A percentile compares a stretch with the other conserved stretches of the same genome.
These are phyloP conservation scores for Bradypus variegatus DNA, from an alignment of 2,797 vertebrate species.

Conservation along the genomic window DNA sequence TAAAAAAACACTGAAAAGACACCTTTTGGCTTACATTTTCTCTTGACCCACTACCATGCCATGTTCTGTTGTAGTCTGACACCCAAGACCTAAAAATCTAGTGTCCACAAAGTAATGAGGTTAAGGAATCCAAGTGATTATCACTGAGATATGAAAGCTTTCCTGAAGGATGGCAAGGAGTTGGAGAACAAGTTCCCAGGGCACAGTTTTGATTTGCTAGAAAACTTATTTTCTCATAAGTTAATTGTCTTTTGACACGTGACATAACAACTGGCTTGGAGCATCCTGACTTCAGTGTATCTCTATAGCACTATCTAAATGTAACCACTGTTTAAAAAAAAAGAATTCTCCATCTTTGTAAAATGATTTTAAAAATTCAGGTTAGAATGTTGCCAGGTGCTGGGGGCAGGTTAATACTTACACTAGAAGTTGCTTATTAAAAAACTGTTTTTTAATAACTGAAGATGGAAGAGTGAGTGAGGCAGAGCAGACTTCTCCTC, in stretches of 20 bases:
- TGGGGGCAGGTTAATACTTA: too few species aligned
- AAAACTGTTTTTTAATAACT: too few species aligned
- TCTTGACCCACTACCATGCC: not conserved
- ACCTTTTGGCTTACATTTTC: not conserved
- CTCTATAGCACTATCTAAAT: conserved; percentile 22
- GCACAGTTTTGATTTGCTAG: not conserved
- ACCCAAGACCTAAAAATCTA: not conserved
- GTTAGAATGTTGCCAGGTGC: not conserved
- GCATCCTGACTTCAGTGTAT: not conserved
- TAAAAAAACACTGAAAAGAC: not conserved
- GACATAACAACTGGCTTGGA: not conserved
- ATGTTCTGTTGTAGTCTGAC: not conserved
- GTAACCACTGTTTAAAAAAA: conserved; percentile 12
- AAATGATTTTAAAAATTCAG: conserved; percentile 6
- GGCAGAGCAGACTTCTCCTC: too few species aligned
- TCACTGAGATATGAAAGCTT: not conserved
- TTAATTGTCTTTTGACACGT: not conserved
- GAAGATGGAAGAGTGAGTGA: too few species aligned
- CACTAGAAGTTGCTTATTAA: too few species aligned
- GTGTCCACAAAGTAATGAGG: not conserved
- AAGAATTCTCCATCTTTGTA: not conserved
- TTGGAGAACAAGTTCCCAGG: not conserved
- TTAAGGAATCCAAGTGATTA: not conserved
- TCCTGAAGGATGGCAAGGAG: not conserved
- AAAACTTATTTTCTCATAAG: not conserved